Evolutionary conservation across 2,113 vertebrate species (phyloP), one percentile per base, ranked within the genome.

Genomic region (Acanthisitta chloris): DNA sequence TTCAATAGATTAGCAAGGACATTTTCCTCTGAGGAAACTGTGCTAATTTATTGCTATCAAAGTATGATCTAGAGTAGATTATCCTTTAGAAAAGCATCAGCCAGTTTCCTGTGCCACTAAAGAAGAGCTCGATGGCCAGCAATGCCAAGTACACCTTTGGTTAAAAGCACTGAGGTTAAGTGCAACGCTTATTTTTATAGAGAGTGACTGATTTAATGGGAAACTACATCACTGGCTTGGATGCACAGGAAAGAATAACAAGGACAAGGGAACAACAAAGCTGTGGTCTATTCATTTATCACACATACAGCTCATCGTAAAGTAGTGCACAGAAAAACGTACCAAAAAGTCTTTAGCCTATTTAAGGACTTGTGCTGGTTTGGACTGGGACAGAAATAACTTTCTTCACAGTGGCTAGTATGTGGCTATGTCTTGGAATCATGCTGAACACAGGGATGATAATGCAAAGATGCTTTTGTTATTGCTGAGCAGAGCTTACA

Each of bases 1-100:
- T 78, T 87, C 87, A 97, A 66, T 62, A 93, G 64, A 93, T 83
- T 77, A 88, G n/a, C 64, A 54, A 65, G 74, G 49, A 77, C 46
- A 8, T 74, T 86, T 83, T 88, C 70, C 42, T 96, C 86, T 46
- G 40, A 92, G 82, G 48, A 87, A 94, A 81, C 48, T 36, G 38
- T 66, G 70, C 49, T 94, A 84, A 91, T 94, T 95, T 85, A 85
- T 45, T 80, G 74, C 57, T 90, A 96, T 93, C 61, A 38, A 85
- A 71, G n/a, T 45, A 86, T 1, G 0, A 86, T 90, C 76, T 86
- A 90, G 49, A 92, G 64, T 17, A 81, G 67, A 86, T 94, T 86
- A 94, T 34, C 23, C 52, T 64, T 80, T 88, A 9, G 91, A 80
- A 90, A 90, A 42, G 16, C 57, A 82, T 33, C 67, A 48, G 15